Conservation (phyloP, 2,797 vertebrate species). For the Sebastes vulpes region DNA sequence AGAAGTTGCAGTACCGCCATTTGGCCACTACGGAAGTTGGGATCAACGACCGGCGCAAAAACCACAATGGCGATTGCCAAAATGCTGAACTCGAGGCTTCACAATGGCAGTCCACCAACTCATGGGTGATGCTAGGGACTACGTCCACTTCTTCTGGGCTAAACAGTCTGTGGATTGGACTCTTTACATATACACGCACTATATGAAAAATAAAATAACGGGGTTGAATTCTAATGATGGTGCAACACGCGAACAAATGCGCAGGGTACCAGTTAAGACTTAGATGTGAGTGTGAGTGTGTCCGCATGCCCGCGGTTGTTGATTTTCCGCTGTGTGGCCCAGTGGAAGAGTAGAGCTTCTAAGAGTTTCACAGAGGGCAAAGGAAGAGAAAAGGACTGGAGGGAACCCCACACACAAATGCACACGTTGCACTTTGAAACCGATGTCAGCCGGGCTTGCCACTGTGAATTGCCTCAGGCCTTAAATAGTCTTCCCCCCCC, state of each 20-base stretch:
- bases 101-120: neutral
- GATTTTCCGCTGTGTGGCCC: conserved; percentile 42
- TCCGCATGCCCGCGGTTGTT: neutral
- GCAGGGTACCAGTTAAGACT: neutral
- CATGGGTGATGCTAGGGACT: neutral
- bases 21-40: too few relatives aligned
- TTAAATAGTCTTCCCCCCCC: conserved; percentile 12
- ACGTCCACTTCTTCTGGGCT: neutral
- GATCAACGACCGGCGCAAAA: too few relatives aligned
- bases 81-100: neutral
- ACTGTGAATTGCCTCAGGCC: conserved; percentile 53
- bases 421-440: conserved; percentile 47
- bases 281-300: neutral
- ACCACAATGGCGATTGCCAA: neutral
- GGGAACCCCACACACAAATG: neutral
- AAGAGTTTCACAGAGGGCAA: neutral
- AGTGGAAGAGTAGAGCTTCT: neutral
- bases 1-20: too few relatives aligned
- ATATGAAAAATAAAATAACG: neutral
- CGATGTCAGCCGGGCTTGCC: conserved; percentile 39
- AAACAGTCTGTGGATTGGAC: neutral
- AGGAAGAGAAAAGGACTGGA: conserved; percentile 2
- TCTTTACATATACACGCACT: neutral
- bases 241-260: neutral
- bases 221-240: neutral